Percentiles rank a stretch among this genome's conserved stretches.
Conservation (phyloP, 2,113 vertebrate species). For the Leptobrachium leishanense region DNA sequence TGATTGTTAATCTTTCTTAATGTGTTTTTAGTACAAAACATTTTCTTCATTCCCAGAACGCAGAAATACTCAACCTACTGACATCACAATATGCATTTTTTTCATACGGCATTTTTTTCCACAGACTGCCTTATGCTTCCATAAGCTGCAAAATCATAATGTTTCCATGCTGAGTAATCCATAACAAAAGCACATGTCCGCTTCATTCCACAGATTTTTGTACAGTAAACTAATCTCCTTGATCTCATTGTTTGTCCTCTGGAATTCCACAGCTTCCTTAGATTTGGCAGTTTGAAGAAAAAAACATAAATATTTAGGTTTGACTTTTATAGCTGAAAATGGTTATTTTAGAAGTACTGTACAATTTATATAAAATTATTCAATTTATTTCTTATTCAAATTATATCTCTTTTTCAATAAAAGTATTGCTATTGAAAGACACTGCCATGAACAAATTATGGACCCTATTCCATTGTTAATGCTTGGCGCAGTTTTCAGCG, state of each 20-base stretch:
- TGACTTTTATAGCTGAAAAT: neutral
- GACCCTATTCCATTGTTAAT: too few relatives aligned
- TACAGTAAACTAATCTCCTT: slow-evolving; percentile 76
- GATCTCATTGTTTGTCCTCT: slow-evolving; percentile 61
- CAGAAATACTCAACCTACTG: slow-evolving; percentile 43
- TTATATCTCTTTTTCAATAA: too few relatives aligned
- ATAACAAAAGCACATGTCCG: slow-evolving; percentile 67
- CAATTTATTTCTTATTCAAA: slow-evolving; percentile 30
- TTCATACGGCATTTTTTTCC: slow-evolving; percentile 41
- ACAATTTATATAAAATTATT: slow-evolving; percentile 47
- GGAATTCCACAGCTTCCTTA: slow-evolving; percentile 70
- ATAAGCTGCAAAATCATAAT: slow-evolving; percentile 59
- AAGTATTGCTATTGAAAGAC: too few relatives aligned
- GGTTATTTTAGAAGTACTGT: too few relatives aligned
- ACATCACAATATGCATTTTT: slow-evolving; percentile 52
- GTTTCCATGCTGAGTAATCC: slow-evolving; percentile 68
- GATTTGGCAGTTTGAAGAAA: slow-evolving; percentile 68
- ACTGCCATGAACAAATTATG: too few relatives aligned
- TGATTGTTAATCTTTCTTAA: slow-evolving; percentile 11
- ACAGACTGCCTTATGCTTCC: slow-evolving; percentile 64
- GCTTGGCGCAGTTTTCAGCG: too few relatives aligned
- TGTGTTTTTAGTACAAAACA: slow-evolving; percentile 26
- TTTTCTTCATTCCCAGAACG: slow-evolving; percentile 35
- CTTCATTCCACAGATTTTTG: slow-evolving; percentile 68
- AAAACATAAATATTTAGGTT: slow-evolving; percentile 60